phyloP scores from a whole-genome alignment of 2,113 vertebrate species.

The Promerops cafer region DNA sequence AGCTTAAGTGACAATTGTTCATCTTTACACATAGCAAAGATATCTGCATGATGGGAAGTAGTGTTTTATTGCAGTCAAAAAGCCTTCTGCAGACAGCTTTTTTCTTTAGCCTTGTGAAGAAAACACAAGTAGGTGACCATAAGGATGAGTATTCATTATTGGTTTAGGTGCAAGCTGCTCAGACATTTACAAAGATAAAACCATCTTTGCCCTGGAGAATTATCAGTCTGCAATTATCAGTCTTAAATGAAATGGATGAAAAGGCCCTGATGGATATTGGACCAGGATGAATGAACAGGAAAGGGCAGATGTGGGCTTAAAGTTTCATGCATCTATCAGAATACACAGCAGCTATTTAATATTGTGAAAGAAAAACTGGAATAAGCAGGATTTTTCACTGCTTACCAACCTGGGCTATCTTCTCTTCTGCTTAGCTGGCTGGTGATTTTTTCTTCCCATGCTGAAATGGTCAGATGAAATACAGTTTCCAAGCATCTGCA shows the following conservation, averaged over 20 bases:
- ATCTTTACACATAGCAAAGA: constrained; percentile 7
- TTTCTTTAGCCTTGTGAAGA: neutral
- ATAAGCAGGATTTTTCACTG: neutral
- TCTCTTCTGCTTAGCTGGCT: neutral
- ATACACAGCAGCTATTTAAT: neutral
- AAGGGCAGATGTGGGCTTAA: neutral
- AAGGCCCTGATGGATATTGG: neutral
- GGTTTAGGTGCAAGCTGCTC: neutral
- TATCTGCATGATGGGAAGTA: neutral
- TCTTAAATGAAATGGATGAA: neutral
- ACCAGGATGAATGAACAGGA: neutral
- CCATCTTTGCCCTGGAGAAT: neutral
- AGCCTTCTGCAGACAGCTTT: neutral
- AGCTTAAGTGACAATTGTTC: constrained; percentile 26
- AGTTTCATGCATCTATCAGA: neutral
- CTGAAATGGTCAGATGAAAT: neutral
- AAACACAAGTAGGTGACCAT: neutral
- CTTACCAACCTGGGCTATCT: neutral
- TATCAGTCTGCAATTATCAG: neutral
- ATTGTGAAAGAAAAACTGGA: neutral
- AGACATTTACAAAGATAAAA: neutral
- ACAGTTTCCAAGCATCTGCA: neutral
- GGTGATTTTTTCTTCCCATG: neutral
- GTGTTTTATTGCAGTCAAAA: neutral
- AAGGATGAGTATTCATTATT: neutral